phyloP scores from a whole-genome alignment of 2,113 vertebrate genomes.

The Grammomys surdaster region DNA sequence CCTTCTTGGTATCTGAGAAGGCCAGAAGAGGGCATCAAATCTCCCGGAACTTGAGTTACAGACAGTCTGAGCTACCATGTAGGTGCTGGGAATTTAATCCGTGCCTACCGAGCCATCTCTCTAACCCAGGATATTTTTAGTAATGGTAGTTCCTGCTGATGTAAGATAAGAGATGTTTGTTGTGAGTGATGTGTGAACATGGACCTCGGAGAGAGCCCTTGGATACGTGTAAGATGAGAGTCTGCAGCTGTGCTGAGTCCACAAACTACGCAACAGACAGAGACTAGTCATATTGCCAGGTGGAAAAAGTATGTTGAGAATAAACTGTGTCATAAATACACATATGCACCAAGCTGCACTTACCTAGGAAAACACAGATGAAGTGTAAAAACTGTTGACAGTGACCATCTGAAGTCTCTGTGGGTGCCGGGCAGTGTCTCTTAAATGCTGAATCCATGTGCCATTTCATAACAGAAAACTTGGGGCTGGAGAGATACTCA shows the following conservation, averaged over 20 bases:
- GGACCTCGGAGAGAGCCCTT: neutral
- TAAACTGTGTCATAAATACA: neutral
- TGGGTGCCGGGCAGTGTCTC: neutral
- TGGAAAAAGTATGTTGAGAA: neutral
- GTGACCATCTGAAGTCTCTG: neutral
- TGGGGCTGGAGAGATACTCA: neutral
- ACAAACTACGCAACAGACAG: neutral
- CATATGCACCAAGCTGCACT: neutral
- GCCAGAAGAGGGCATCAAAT: neutral
- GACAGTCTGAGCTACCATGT: neutral
- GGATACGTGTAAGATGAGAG: neutral
- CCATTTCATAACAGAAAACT: neutral
- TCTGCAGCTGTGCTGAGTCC: neutral
- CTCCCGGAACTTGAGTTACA: neutral
- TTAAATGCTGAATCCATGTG: neutral
- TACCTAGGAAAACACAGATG: neutral
- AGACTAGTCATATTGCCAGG: neutral
- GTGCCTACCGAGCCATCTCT: neutral
- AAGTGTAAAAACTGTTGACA: neutral
- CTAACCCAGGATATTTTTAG: neutral
- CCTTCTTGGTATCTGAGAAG: neutral
- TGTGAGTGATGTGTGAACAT: rapidly evolving
- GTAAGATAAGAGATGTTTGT: neutral
- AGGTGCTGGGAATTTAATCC: neutral
- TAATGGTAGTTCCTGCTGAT: neutral